Conservation (phyloP, 2,113 vertebrate species). For the Xenotilapia leptura region DNA sequence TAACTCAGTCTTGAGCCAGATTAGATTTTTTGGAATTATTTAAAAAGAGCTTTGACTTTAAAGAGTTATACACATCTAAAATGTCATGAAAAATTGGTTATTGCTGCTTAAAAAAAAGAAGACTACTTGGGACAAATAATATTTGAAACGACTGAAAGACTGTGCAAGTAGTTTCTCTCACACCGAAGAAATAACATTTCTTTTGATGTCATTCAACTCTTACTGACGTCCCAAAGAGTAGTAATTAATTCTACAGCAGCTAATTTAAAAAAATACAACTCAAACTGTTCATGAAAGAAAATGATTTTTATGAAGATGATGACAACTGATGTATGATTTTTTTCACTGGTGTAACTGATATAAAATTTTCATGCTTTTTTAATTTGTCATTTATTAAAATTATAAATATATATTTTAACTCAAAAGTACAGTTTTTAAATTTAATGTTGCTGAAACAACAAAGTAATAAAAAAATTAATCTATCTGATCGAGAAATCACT, state of each 20-base stretch:
- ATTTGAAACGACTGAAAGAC: neutral
- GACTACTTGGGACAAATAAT: neutral
- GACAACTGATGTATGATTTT: neutral
- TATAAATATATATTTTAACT: neutral
- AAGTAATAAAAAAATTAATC: neutral
- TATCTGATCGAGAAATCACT: accelerated
- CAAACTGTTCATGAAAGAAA: neutral
- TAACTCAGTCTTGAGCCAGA: neutral
- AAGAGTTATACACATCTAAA: neutral
- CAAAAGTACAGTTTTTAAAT: neutral
- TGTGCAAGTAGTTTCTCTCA: neutral
- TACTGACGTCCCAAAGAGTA: neutral
- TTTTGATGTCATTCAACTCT: conserved; percentile 7
- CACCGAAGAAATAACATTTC: neutral
- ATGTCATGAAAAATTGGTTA: neutral
- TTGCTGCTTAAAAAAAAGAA: neutral
- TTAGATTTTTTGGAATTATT: neutral
- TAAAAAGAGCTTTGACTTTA: neutral
- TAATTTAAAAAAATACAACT: neutral
- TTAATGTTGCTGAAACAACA: neutral
- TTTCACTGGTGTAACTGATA: neutral
- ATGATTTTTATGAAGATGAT: neutral
- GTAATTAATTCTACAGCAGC: neutral
- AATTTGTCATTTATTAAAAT: neutral
- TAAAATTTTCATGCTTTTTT: neutral